Evolutionary conservation across 2,888 invertebrate genomes (phyloP), one percentile per base, ranked within the genome.

Genomic region (Acanthacorydalis orientalis): DNA sequence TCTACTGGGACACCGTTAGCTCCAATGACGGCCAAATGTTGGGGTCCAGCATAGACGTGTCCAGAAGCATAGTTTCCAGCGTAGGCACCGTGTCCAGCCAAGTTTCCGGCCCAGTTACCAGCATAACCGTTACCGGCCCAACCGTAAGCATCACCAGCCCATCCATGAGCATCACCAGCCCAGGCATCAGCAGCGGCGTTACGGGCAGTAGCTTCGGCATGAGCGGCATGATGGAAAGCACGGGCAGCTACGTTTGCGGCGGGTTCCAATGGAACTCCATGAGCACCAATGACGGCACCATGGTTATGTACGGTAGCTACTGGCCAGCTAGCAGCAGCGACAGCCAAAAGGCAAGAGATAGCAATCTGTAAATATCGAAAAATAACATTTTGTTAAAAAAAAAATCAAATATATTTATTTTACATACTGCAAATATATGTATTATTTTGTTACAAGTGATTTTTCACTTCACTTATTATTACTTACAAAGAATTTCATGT

Each of bases 1-100:
- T 72, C 70, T 7, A 68, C 60, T 44, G 71, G 71, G 37, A 68
- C 65, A 45, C 68, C 69, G 50, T 70, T 9, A 11, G 46, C 40
- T 39, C 46, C 46, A 31, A 46, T 46, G 4, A 46, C 46, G 39
- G 46, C 40, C 12, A 46, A 32, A n/a, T 46, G 46, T 4, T 40
- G 39, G 23, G 46, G 31, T 32, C 40, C 39, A 38, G 48, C 49
- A 47, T 49, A 47, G 32, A 50, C 51, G 37, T 50, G 46, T 31
- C 42, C 47, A 38, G 43, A 43, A 31, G 31, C 38, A 12, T 16
- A 16, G 9, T 44, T 41, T 12, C 16, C 44, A 10, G 31, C 45
- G 11, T 43, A 32, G 39, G 46, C 48, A 10, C 39, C 23, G 6
- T 23, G 23, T 23, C 23, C 23, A 23, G 23, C 23, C 2, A 4